Evolutionary conservation across 2,113 vertebrate genomes (phyloP).

Genomic region (Scytalopus superciliaris): DNA sequence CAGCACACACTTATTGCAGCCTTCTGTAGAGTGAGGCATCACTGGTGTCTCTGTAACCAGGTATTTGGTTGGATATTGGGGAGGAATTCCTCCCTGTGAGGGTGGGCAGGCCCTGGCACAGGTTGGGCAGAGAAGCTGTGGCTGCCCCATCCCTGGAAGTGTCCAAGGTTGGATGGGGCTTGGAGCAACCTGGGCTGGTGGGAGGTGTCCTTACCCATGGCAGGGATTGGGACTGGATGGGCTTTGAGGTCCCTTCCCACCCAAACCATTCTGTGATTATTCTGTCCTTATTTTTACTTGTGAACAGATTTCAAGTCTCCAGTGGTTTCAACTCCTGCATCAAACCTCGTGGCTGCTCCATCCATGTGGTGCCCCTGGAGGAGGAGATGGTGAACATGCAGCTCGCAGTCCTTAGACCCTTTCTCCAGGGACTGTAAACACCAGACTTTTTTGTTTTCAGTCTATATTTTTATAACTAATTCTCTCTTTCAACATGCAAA

Average conservation of each 20-base stretch:
- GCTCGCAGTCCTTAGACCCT: not conserved
- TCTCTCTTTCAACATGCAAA: not conserved
- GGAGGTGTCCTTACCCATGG: not conserved
- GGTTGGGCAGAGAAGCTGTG: not conserved
- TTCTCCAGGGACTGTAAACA: not conserved
- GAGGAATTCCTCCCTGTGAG: not conserved
- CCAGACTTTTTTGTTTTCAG: not conserved
- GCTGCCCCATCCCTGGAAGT: not conserved
- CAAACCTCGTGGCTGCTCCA: not conserved
- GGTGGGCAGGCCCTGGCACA: not conserved
- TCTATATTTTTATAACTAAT: not conserved
- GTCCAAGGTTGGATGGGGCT: rapidly evolving
- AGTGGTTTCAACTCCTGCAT: not conserved
- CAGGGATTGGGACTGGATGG: not conserved
- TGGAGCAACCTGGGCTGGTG: not conserved
- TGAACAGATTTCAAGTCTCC: not conserved
- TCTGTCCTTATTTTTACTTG: not conserved
- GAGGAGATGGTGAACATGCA: not conserved
- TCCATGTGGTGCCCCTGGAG: not conserved
- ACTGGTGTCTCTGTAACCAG: not conserved
- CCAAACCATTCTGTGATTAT: not conserved
- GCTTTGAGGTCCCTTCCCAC: not conserved
- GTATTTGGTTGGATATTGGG: not conserved
- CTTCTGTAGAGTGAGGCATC: not conserved
- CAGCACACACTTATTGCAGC: not conserved